Base-by-base conservation (phyloP, 2,888 invertebrate genomes). In the Elegia similella region DNA sequence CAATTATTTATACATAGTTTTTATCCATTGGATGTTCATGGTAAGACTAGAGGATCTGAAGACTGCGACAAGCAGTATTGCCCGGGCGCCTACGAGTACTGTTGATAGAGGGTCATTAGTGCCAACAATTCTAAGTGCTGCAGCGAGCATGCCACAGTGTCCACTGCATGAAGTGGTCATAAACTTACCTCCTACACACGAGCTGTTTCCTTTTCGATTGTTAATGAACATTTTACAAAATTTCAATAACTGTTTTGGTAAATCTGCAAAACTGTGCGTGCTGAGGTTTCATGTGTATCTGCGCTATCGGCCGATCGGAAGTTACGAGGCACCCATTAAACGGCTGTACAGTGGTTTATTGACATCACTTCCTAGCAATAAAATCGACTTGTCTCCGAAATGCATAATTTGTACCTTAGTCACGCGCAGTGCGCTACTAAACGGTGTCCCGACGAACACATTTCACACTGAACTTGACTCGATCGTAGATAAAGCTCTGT, bases 291-390 rank as follows among this genome's bases (percentile, higher is more conserved):
- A 81, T 78, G 78, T 76, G 72, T 84, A 80, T 85, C 34, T 50
- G 50, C 32, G 76, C 76, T 77, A 79, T 79, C 72, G 73, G 78
- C 76, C 74, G 80, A 86, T 86, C 84, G 83, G 81, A 82, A 83
- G 82, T 82, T 88, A 86, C 82, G 84, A 82, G 67, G 62, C 62
- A 80, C 78, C 84, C 87, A 84, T 88, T 87, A 88, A 88, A 89
- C 79, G 79, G 72, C 78, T 84, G 83, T 87, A 85, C 81, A 83
- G 84, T 88, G 85, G 82, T 90, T 89, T 90, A 89, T 88, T 86
- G 89, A 89, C 87, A 82, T 88, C 88, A 88, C 88, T 89, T 89
- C 90, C 89, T 83, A 70, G 86, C 81, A 86, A 88, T 91, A 90
- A 91, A 90, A 86, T 86, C 85, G 84, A 82, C 85, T 82, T 85